phyloP scores from a whole-genome alignment of 1,140 invertebrate species.

The Zaprionus inermis region DNA sequence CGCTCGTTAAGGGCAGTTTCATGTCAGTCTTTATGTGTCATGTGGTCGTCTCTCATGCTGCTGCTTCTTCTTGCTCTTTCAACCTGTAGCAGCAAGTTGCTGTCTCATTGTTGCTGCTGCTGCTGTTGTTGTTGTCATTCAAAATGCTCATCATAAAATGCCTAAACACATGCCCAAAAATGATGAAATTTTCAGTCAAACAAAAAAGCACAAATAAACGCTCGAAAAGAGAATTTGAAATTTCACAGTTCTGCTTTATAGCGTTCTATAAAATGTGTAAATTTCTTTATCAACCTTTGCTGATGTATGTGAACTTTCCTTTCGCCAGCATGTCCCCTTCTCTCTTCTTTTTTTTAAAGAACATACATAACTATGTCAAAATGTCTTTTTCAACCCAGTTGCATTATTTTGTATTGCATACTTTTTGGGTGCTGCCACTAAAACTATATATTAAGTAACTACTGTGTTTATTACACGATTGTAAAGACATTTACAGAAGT shows the following conservation, averaged over 20 bases:
- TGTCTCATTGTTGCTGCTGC: slow-evolving; percentile 9
- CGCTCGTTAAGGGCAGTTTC: slow-evolving; percentile 78
- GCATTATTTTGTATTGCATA: too few relatives aligned
- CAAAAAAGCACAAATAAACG: neutral
- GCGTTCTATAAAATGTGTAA: neutral
- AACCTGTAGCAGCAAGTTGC: slow-evolving; percentile 10
- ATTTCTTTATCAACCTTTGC: neutral
- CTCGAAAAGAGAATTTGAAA: neutral
- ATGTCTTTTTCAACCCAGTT: too few relatives aligned
- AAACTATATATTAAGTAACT: too few relatives aligned
- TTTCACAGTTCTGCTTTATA: neutral
- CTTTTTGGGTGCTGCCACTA: too few relatives aligned
- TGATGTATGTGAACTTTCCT: neutral
- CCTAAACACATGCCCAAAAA: slow-evolving; percentile 35
- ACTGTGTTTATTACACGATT: too few relatives aligned
- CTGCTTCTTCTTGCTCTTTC: slow-evolving; percentile 1
- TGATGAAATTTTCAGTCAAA: slow-evolving; percentile 2
- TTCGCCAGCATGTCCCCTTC: too few relatives aligned
- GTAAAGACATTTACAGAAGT: too few relatives aligned
- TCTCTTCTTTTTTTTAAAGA: too few relatives aligned
- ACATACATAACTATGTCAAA: too few relatives aligned
- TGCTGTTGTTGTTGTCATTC: slow-evolving; percentile 46
- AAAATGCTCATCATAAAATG: slow-evolving; percentile 53
- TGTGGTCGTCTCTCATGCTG: slow-evolving; percentile 37
- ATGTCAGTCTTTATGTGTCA: slow-evolving; percentile 79